A percentile compares a stretch with the other conserved stretches of the same genome.
Conservation (phyloP, 2,797 vertebrate species). For the Periparus ater region DNA sequence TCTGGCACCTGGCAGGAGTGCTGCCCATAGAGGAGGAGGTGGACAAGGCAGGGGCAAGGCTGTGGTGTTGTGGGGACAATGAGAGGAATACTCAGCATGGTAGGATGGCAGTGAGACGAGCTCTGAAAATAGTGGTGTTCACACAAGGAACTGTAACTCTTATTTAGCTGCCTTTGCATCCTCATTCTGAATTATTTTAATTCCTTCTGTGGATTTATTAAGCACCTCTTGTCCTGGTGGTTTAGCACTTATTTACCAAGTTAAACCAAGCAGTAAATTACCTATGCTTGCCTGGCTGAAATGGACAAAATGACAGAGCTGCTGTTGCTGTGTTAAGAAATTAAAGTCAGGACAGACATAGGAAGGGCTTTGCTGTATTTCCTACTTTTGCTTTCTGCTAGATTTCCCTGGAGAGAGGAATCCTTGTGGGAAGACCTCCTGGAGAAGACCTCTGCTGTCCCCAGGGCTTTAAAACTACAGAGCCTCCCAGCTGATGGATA, state of each 20-base stretch:
- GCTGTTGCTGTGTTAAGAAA: not conserved
- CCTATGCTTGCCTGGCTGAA: not conserved
- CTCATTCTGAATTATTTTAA: not conserved
- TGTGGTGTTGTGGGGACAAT: not conserved
- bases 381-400: not conserved
- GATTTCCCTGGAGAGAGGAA: not conserved
- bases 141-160: not conserved
- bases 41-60: not conserved
- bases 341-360: not conserved
- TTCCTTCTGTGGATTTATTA: slow-evolving; percentile 27
- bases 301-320: not conserved
- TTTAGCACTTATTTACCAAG: slow-evolving; percentile 30
- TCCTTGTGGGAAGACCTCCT: not conserved
- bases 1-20: not conserved
- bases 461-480: not conserved
- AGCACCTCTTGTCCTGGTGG: not conserved
- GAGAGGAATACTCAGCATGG: not conserved
- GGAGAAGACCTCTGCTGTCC: not conserved
- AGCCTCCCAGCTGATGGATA: not conserved
- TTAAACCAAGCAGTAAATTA: slow-evolving; percentile 49
- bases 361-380: not conserved
- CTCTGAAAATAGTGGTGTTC: not conserved
- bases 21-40: not conserved
- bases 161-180: not conserved
- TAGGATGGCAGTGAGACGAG: not conserved